Evolutionary conservation across 2,797 vertebrate species (phyloP).

Genomic region (Rhinoraja longicauda): DNA sequence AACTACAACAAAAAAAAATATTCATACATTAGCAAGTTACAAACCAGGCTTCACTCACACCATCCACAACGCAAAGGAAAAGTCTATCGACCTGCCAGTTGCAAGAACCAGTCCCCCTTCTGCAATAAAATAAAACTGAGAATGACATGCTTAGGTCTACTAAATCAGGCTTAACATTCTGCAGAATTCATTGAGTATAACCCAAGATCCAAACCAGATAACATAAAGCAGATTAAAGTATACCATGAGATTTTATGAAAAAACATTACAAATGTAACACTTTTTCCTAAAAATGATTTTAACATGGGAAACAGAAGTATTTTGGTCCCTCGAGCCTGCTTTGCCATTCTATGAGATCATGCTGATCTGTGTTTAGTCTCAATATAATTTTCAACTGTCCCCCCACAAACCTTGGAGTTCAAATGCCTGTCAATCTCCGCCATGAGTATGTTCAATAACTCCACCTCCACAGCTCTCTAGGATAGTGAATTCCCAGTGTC

Average conservation of each 20-base stretch:
- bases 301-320: neutral
- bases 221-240: neutral
- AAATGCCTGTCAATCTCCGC: too few species aligned
- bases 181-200: neutral
- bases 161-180: neutral
- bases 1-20: slow-evolving; percentile 58
- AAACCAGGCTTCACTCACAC: neutral
- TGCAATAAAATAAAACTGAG: neutral
- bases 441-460: too few species aligned
- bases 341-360: too few species aligned
- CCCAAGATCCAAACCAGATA: neutral
- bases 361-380: too few species aligned
- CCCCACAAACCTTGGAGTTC: too few species aligned
- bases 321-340: too few species aligned
- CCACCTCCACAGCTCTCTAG: too few species aligned
- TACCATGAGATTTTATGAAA: neutral
- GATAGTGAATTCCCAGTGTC: too few species aligned
- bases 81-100: neutral
- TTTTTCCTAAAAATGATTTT: neutral
- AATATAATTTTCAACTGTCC: too few species aligned
- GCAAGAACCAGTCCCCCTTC: neutral
- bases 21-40: neutral
- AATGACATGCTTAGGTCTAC: neutral
- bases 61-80: neutral
- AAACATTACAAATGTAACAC: neutral